Evolutionary conservation across 2,888 invertebrate species (phyloP).

Genomic region (Chydorus sphaericus): DNA sequence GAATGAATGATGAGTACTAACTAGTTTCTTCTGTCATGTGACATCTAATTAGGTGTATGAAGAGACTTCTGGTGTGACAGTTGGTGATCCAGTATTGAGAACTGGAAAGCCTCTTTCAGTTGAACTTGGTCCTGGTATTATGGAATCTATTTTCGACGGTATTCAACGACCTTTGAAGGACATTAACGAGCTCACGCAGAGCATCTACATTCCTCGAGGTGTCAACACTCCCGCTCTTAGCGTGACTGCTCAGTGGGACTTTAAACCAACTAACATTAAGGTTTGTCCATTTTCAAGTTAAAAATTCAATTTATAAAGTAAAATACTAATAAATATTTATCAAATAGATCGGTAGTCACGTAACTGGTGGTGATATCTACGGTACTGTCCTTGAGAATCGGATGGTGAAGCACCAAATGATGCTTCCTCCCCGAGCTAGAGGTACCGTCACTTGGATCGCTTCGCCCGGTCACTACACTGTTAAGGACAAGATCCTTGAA

Average conservation of each 20-base stretch:
- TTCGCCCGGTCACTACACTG: conserved; percentile 80
- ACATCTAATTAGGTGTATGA: conserved; percentile 61
- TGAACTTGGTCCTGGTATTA: conserved; percentile 95
- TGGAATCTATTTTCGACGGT: conserved; percentile 99
- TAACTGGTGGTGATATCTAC: conserved; percentile 95
- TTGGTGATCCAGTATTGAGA: conserved; percentile 94
- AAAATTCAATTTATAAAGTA: not conserved
- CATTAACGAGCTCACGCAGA: conserved; percentile 80
- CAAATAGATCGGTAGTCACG: conserved; percentile 77
- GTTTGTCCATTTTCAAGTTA: conserved; percentile 29
- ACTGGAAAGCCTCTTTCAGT: conserved; percentile 99
- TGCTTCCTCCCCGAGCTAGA: conserved; percentile 84
- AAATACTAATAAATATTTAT: not conserved
- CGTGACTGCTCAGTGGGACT: conserved; percentile 75
- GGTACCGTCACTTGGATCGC: conserved; percentile 95
- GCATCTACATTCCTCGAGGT: conserved; percentile 99
- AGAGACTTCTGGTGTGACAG: conserved; percentile 95
- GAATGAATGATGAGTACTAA: not conserved
- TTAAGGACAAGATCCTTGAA: conserved; percentile 89
- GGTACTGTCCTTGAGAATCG: conserved; percentile 95
- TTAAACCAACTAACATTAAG: conserved; percentile 64
- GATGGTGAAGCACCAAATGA: conserved; percentile 90
- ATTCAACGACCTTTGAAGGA: conserved; percentile 97
- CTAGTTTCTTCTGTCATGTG: not conserved
- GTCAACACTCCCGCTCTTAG: conserved; percentile 86